Evolutionary conservation across 2,888 invertebrate species (phyloP), one percentile per base, ranked within the genome.

Genomic region (Leptopilina drosophilae): DNA sequence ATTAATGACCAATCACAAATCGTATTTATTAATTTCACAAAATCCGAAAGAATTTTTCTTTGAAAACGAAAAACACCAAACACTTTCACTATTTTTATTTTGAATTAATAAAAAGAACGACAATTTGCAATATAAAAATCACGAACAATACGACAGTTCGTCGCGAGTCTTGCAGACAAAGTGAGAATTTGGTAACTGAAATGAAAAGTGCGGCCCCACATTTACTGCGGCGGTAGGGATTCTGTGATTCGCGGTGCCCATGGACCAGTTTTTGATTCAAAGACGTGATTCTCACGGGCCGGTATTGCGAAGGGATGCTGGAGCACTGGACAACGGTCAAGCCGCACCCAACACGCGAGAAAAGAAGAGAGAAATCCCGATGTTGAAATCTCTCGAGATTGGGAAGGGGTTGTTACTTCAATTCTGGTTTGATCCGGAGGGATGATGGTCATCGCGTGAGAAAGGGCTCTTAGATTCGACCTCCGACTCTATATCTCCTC

Each of bases 251-350:
- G 87, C 87, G 87, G 83, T 84, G 42, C 84, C 33, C 85, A 88
- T 90, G 90, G 91, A 91, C 91, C 91, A 90, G 91, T 91, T 91
- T 87, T 85, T 84, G 82, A 87, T 88, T 83, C 84, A 82, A 79
- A 49, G 12, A 49, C 9, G 11, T 11, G 83, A 84, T 87, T 88
- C 88, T 88, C 88, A 88, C 88, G 88, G 86, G 84, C 84, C 84
- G 79, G 80, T 77, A 78, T 73, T 81, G 78, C 64, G 77, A 78
- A 81, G 80, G 81, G 78, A 87, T 85, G 87, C 86, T 87, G 87
- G 87, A 89, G 88, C 88, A 90, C 88, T 91, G 91, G 91, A 91
- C 91, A 92, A 90, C 89, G 91, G 91, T 91, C 91, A 91, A 90
- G 89, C 88, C 64, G 67, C 56, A 53, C 56, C 33, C 73, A 77